Conservation (phyloP, 2,113 vertebrate genomes). For the Mola mola region DNA sequence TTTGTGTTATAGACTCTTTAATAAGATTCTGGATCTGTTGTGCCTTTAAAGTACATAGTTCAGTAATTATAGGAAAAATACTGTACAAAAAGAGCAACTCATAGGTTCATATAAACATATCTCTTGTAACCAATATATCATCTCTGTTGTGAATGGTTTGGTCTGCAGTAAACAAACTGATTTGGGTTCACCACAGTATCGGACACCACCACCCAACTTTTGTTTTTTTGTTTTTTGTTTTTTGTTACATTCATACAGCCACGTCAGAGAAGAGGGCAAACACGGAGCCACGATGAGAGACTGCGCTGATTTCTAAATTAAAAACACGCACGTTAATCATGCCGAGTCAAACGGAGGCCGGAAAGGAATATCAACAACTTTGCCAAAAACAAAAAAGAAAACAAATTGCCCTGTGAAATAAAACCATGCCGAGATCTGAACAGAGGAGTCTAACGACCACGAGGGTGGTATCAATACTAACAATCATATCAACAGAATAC, state of each 20-base stretch:
- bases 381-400: conserved; percentile 10
- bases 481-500: conserved; percentile 73
- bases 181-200: conserved; percentile 87
- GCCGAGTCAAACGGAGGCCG: conserved; percentile 57
- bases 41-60: conserved; percentile 92
- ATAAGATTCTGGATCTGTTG: conserved; percentile 78
- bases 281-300: conserved; percentile 70
- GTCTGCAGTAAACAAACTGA: conserved; percentile 80
- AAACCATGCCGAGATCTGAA: conserved; percentile 72
- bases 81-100: conserved; percentile 93
- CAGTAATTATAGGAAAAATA: conserved; percentile 95
- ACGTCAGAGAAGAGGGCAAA: conserved; percentile 60
- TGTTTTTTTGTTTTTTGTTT: conserved; percentile 63
- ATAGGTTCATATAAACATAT: conserved; percentile 94
- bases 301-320: conserved; percentile 41
- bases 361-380: conserved; percentile 43
- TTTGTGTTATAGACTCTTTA: conserved; percentile 67
- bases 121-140: conserved; percentile 87
- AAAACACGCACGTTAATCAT: conserved; percentile 57
- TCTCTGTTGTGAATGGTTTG: conserved; percentile 77
- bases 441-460: conserved; percentile 44
- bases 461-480: conserved; percentile 64
- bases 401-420: conserved; percentile 45
- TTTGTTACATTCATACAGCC: conserved; percentile 90
- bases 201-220: conserved; percentile 86